phyloP scores from a whole-genome alignment of 2,888 invertebrate species.

The Lithosia quadra region DNA sequence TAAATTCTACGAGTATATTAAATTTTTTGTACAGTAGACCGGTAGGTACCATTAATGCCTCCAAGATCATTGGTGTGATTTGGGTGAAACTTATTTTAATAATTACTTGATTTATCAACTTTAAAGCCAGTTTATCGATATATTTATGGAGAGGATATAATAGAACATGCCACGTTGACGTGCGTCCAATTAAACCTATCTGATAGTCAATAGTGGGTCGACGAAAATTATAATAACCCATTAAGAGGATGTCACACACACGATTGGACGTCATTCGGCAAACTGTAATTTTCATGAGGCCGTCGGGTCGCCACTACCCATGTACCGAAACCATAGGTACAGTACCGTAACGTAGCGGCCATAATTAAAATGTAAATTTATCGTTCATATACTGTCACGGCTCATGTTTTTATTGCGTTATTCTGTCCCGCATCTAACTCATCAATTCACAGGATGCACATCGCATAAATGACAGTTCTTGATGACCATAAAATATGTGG shows the following conservation, averaged over 20 bases:
- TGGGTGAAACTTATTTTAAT: not conserved
- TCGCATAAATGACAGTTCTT: not conserved
- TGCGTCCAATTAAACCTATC: constrained; percentile 67
- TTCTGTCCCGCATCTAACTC: constrained; percentile 26
- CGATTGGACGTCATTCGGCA: constrained; percentile 71
- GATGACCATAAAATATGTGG: no score
- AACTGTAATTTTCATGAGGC: constrained; percentile 70
- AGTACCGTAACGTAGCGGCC: constrained; percentile 61
- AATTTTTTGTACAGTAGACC: not conserved
- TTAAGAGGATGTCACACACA: constrained; percentile 75
- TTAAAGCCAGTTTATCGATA: not conserved
- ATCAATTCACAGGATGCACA: not conserved
- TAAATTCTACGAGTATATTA: not conserved
- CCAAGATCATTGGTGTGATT: not conserved
- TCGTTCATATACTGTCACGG: constrained; percentile 48
- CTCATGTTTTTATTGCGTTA: constrained; percentile 45
- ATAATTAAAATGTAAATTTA: constrained; percentile 81
- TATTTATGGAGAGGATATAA: constrained; percentile 27
- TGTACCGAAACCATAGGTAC: constrained; percentile 60
- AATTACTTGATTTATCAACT: not conserved
- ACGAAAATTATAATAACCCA: constrained; percentile 79
- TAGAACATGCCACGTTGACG: constrained; percentile 27
- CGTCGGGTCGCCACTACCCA: constrained; percentile 46
- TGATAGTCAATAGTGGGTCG: constrained; percentile 55
- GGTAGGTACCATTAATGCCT: no score